phyloP scores from a whole-genome alignment of 30 jellyfish, hydroid and myxozoan genomes.

The Aurelia aurita region DNA sequence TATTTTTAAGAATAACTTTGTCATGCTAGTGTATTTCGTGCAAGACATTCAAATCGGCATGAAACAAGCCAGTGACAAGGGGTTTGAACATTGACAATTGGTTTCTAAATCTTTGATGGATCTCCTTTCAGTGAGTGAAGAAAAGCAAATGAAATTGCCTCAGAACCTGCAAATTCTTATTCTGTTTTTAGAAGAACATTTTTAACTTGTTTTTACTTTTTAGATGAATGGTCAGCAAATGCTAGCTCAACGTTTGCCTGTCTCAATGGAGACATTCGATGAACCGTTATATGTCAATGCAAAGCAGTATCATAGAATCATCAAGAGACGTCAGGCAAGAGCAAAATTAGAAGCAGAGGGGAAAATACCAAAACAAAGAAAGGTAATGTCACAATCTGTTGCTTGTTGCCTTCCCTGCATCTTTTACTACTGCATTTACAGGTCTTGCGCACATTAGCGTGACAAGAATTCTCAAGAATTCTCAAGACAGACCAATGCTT shows the following conservation, averaged over 20 bases:
- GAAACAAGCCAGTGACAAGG: no score
- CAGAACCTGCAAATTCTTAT: background rate
- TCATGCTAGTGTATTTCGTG: no score
- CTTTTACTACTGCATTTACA: no score
- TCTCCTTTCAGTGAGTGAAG: no score
- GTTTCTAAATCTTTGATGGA: no score
- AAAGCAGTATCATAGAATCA: slow-evolving; percentile 94
- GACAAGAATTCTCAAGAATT: no score
- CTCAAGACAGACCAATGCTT: no score
- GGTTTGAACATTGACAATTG: no score
- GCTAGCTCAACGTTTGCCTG: slow-evolving; percentile 96
- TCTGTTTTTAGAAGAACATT: background rate
- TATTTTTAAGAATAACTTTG: no score
- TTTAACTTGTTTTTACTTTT: background rate
- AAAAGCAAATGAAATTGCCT: no score
- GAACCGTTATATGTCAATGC: slow-evolving; percentile 99
- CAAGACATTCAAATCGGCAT: no score
- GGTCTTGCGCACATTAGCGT: no score
- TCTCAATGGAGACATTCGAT: slow-evolving; percentile 96
- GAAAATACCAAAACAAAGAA: slow-evolving; percentile 96
- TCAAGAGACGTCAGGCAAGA: slow-evolving; percentile 94
- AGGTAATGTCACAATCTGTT: slow-evolving; percentile 12
- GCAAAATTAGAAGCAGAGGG: slow-evolving; percentile 99
- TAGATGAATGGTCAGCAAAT: slow-evolving; percentile 99
- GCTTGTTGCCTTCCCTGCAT: background rate